Evolutionary conservation across 1,140 invertebrate species (phyloP), one percentile per base, ranked within the genome.

Genomic region (Zaprionus gabonicus): DNA sequence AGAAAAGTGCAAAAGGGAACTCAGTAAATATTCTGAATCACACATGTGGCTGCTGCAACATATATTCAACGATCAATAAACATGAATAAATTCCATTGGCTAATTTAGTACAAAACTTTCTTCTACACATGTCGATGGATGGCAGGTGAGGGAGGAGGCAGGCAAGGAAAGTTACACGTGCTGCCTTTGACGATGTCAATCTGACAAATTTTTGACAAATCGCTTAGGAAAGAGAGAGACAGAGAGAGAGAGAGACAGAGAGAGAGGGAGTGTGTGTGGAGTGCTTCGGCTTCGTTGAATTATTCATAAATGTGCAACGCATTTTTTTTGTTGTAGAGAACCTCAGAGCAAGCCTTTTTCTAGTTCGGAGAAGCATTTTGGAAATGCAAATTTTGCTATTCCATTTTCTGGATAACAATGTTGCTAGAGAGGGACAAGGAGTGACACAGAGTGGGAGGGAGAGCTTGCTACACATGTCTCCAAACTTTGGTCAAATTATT

Each of bases 291-390:
- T 56, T 57, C 44, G 55, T 31, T 64, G 78, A 64, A 76, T 67
- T 63, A 70, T 70, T 70, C 68, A 62, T 62, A 70, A 70, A 70
- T 70, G 58, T 70, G 58, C 58, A 70, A 56, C 51, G 64, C 31
- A 57, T 57, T 66, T 28, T 28, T 44, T 57, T 66, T 57, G 20
- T 57, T 23, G 20, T 12, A n/a, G n/a, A 44, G 41, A 44, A 44
- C 6, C 41, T 44, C 41, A 23, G 17, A 31, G 7, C 41, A n/a
- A 17, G 9, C 13, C 28, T 34, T 59, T 59, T 31, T 23, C 20
- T 13, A 4, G 2, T 23, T 13, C 13, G 9, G 20, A 23, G 46
- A 20, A 23, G 9, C 17, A 51, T 51, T 51, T 51, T 25, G 46
- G 2, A 51, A 51, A 51, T 25, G 46, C 20, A 51, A 51, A 51